Evolutionary conservation across 2,888 invertebrate species (phyloP), one percentile per base, ranked within the genome.

Genomic region (Caenorhabditis uteleia): DNA sequence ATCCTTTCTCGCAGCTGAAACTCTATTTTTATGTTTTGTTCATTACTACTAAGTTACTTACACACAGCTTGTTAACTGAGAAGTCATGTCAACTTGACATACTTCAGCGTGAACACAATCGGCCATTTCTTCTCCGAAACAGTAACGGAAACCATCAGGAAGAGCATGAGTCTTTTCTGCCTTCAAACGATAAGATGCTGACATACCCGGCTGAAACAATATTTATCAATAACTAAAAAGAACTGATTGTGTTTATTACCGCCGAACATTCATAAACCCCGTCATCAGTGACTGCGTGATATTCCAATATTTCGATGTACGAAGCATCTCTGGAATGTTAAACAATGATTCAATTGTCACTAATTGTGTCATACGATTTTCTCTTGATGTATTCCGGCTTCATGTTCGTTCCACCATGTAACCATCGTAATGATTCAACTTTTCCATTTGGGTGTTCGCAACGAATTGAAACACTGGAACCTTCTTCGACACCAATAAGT

Each of bases 181-280:
- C 23, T 54, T 59, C 29, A 66, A 21, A 36, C 66, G 51, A 33
- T 66, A 66, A n/a, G 66, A 66, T 5, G 66, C 66, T n/a, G 66
- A 66, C 66, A 66, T 66, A n/a, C 66, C 66, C 0, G 39, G 49
- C 65, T 65, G 46, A 47, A 59, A 58, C n/a, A n/a, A n/a, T n/a
- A n/a, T 40, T 44, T 2, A 25, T 23, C 33, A 44, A 23, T 47
- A 40, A 20, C 2, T 20, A 10, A 16, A 47, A n/a, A 10, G n/a
- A 20, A 26, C 23, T 43, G n/a, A 40, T n/a, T 33, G 18, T 5
- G 36, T 29, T 31, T 49, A 48, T 25, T 20, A 65, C 59, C 43
- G 66, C 55, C 12, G 66, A 66, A 45, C 66, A 66, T 46, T 66
- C 66, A 26, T 59, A 66, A 8, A 66, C 66, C 39, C 66, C 66